Evolutionary conservation across 37 sponge, comb jelly and placozoan genomes (phyloP), one percentile per base, ranked within the genome.

Genomic region (Hexactinellida sp.): DNA sequence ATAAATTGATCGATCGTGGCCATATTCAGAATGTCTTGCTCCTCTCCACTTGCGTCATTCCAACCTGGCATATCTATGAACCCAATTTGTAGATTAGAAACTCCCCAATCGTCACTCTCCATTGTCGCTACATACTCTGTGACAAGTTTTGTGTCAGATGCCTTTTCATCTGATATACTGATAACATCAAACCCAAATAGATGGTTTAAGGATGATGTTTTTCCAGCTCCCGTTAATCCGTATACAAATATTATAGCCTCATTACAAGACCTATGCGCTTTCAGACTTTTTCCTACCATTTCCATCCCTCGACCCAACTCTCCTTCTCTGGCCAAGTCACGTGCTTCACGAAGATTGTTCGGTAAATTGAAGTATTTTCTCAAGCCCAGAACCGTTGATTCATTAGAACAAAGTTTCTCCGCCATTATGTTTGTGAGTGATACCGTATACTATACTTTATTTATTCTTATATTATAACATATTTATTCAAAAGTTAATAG

Each of bases 61-160:
- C 76, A 63, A 63, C 76, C 76, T 10, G 76, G 76, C 76, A 63
- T 63, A n/a, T 63, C 76, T 63, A 63, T 63, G 76, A 63, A 63
- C 5, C 25, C n/a, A n/a, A n/a, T n/a, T n/a, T n/a, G n/a, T n/a
- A n/a, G n/a, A n/a, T n/a, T n/a, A n/a, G n/a, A n/a, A 3, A 63
- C 76, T 7, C 76, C 5, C 76, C 76, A 63, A 10, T 23, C 76
- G 25, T 63, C 19, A 63, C 76, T 63, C 28, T 25, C 76, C 76
- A 63, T 63, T n/a, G 5, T 63, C 76, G 76, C 76, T n/a, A 63
- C 76, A 63, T 63, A 63, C 34, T 63, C 76, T 63, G 76, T 63
- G 25, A 63, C 76, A 25, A 63, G 34, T 63, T 63, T 63, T 7
- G 76, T 63, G 76, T 63, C 28, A n/a, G 76, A 23, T 10, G 76